Conservation (phyloP, 2,797 vertebrate species). For the Kryptopterus vitreolus region DNA sequence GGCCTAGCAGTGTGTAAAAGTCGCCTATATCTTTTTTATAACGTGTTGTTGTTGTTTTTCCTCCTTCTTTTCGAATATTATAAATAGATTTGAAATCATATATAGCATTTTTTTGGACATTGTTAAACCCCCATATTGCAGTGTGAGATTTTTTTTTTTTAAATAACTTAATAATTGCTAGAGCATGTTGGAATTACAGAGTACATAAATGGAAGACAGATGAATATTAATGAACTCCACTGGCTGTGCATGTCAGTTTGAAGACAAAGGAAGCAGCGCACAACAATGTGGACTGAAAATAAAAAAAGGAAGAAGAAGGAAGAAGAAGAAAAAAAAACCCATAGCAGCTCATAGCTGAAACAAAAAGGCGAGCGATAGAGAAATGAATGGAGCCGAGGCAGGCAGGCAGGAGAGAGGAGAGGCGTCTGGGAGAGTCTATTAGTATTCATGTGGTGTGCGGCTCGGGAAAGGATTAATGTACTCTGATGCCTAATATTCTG, state of each 20-base stretch:
- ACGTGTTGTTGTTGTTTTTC: too few relatives aligned
- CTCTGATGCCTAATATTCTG: slow-evolving; percentile 99
- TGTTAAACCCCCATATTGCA: slow-evolving; percentile 4
- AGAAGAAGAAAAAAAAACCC: neutral
- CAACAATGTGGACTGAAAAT: slow-evolving; percentile 62
- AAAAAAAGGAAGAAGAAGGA: slow-evolving; percentile 18
- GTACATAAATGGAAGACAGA: slow-evolving; percentile 42
- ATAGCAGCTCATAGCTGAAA: slow-evolving; percentile 47
- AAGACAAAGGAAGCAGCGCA: slow-evolving; percentile 62
- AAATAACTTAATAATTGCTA: slow-evolving; percentile 42
- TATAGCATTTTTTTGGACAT: neutral
- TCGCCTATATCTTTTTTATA: neutral
- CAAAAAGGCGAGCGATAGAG: slow-evolving; percentile 43
- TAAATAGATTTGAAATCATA: slow-evolving; percentile 8
- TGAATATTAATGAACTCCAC: slow-evolving; percentile 56
- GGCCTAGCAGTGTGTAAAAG: neutral
- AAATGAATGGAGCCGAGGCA: slow-evolving; percentile 53
- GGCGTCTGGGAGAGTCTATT: slow-evolving; percentile 84
- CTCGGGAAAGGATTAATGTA: slow-evolving; percentile 99
- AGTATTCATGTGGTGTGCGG: slow-evolving; percentile 91
- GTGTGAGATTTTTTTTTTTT: slow-evolving; percentile 20
- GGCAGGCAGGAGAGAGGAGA: slow-evolving; percentile 80
- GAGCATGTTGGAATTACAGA: slow-evolving; percentile 37
- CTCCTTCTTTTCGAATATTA: neutral
- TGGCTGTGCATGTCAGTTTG: slow-evolving; percentile 54